Base-by-base conservation (phyloP, 2,113 vertebrate genomes). In the Grammomys dolichurus region DNA sequence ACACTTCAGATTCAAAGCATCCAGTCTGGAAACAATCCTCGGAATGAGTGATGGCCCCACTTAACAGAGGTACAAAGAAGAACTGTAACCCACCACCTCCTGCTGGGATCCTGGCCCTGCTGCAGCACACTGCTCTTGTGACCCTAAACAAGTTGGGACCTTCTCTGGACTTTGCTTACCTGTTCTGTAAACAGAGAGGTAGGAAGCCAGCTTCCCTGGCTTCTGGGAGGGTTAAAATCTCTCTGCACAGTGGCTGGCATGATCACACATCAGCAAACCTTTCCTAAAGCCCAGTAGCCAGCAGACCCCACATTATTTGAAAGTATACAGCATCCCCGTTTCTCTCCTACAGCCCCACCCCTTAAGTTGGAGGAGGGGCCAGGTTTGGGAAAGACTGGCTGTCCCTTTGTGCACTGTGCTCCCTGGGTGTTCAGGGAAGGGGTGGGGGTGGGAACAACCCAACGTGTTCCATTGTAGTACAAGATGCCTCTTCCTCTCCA, bases 401-500 rank as follows among this genome's bases (percentile, higher is more conserved):
- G 80, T 43, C 85, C 87, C 95, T 97, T 97, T 98, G 97, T 97
- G 87, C 58, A 58, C 90, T 26, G 0, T 51, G 56, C 95, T 96
- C 92, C 85, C 93, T 51, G 95, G 88, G 86, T 82, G 67, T 92
- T 87, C 24, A 17, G 0, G 75, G 72, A 8, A 58, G 73, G n/a
- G 93, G 56, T 36, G 33, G 40, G 77, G n/a, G 36, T 58, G 94
- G 91, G 91, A 93, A 58, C n/a, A 54, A 91, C 90, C 85, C 56
- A 40, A 13, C 7, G 0, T 8, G 90, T 60, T 86, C 89, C 96
- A 95, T 96, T 98, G 96, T 97, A 2, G 91, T 95, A 76, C 77
- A 73, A 65, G 95, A 98, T 97, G 97, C 97, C 90, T 95, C 86
- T 73, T 58, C 60, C 82, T 95, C 96, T 82, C 97, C 95, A 96